Conservation (phyloP, 92 coral and sea anemone genomes). For the Umimayanthus kanabou region DNA sequence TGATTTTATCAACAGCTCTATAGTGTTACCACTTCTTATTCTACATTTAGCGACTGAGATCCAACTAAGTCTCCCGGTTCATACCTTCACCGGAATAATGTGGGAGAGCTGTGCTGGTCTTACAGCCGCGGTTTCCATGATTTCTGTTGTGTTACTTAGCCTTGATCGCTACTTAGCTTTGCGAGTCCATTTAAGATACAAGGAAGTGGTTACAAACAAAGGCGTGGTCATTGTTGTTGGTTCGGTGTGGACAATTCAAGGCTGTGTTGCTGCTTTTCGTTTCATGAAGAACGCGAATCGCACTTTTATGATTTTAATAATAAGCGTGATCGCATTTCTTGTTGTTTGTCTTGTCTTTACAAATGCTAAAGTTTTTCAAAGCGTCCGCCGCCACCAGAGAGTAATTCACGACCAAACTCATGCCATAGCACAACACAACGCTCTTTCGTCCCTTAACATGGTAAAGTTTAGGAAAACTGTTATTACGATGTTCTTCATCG, state of each 20-base stretch:
- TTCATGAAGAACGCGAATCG: background rate
- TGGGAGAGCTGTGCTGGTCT: conserved; percentile 27
- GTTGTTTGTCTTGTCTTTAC: background rate
- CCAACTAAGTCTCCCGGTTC: background rate
- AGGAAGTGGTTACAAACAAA: background rate
- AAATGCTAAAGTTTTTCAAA: background rate
- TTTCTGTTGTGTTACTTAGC: conserved; percentile 22
- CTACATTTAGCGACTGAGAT: conserved; percentile 13
- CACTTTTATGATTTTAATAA: conserved; percentile 8
- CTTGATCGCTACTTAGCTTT: conserved; percentile 29
- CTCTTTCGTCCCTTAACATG: conserved; percentile 1
- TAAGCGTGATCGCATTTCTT: background rate
- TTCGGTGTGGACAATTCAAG: conserved; percentile 18
- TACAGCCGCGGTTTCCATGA: conserved; percentile 21
- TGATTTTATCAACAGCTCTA: conserved; percentile 16
- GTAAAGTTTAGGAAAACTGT: conserved; percentile 8
- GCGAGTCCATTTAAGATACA: conserved; percentile 20
- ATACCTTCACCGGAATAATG: background rate
- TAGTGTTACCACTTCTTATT: conserved; percentile 7
- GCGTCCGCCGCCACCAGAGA: conserved; percentile 13
- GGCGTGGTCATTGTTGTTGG: background rate
- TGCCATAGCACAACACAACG: background rate
- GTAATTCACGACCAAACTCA: conserved; percentile 6
- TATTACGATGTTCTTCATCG: conserved; percentile 13
- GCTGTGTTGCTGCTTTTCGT: background rate